Percentiles rank a stretch among this genome's conserved stretches.
phyloP scores from a whole-genome alignment of 2,797 vertebrate species.

The Melanogrammus aeglefinus region DNA sequence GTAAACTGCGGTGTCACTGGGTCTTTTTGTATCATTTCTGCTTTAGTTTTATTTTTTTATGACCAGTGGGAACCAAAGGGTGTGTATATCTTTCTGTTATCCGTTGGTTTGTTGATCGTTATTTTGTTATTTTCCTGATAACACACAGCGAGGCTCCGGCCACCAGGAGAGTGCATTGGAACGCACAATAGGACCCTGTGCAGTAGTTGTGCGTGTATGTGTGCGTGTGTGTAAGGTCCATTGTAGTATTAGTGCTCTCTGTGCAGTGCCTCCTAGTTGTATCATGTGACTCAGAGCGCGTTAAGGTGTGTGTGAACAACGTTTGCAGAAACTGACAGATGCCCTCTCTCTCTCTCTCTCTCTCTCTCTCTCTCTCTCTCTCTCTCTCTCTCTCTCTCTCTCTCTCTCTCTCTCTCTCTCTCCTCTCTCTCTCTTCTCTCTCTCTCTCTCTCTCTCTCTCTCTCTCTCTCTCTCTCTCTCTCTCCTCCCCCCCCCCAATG shows the following conservation, averaged over 20 bases:
- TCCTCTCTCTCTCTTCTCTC: constrained; percentile 15
- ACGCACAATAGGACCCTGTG: constrained; percentile 72
- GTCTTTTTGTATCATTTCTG: constrained; percentile 69
- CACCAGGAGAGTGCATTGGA: constrained; percentile 80
- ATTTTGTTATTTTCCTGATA: constrained; percentile 37
- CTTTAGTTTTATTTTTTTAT: constrained; percentile 59
- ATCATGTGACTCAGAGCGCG: constrained; percentile 62
- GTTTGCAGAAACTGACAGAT: constrained; percentile 55
- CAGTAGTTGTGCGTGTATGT: constrained; percentile 43
- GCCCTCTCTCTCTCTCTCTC: constrained; percentile 28
- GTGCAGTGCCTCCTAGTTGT: constrained; percentile 64
- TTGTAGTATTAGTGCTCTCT: constrained; percentile 69
- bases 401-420: background rate
- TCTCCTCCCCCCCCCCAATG: background rate
- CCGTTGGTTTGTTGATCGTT: constrained; percentile 61
- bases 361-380: constrained; percentile 16
- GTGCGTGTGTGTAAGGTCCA: constrained; percentile 33
- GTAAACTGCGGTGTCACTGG: constrained; percentile 68
- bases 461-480: constrained; percentile 16
- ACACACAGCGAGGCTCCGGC: constrained; percentile 80
- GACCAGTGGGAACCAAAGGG: constrained; percentile 69
- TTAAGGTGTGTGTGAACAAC: constrained; percentile 46
- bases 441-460: constrained; percentile 11
- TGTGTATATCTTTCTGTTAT: constrained; percentile 65
- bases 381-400: background rate